phyloP scores from a whole-genome alignment of 2,113 vertebrate species.

The Xiphophorus maculatus region DNA sequence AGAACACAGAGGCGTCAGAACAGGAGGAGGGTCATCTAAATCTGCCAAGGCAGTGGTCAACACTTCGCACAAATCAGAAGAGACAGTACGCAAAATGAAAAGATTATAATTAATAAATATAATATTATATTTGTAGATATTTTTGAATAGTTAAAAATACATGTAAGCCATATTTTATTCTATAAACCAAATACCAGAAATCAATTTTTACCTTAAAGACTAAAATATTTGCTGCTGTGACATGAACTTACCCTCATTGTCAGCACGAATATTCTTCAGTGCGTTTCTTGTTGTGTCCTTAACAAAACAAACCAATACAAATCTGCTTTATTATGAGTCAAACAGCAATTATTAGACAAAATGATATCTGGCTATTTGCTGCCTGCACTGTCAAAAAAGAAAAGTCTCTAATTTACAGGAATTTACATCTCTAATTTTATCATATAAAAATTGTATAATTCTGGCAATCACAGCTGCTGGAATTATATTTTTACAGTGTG shows the following conservation, averaged over 20 bases:
- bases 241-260: conserved; percentile 33
- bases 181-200: not conserved
- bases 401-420: too few relatives aligned
- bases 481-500: too few relatives aligned
- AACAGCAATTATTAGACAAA: not conserved
- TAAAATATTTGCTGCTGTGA: not conserved
- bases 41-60: conserved; percentile 21
- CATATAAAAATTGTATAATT: too few relatives aligned
- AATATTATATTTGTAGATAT: too few relatives aligned
- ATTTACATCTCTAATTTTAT: too few relatives aligned
- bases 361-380: not conserved
- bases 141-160: too few relatives aligned
- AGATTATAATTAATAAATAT: too few relatives aligned
- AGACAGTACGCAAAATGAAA: too few relatives aligned
- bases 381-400: not conserved
- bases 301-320: conserved; percentile 22
- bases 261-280: conserved; percentile 1
- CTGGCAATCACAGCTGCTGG: too few relatives aligned
- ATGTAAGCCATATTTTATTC: too few relatives aligned
- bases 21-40: not conserved
- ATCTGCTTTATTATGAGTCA: not conserved
- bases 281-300: conserved; percentile 53
- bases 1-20: not conserved
- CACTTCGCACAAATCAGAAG: conserved; percentile 24
- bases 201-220: not conserved